Evolutionary conservation across 2,888 invertebrate species (phyloP).

Genomic region (Athripsodes cinereus): DNA sequence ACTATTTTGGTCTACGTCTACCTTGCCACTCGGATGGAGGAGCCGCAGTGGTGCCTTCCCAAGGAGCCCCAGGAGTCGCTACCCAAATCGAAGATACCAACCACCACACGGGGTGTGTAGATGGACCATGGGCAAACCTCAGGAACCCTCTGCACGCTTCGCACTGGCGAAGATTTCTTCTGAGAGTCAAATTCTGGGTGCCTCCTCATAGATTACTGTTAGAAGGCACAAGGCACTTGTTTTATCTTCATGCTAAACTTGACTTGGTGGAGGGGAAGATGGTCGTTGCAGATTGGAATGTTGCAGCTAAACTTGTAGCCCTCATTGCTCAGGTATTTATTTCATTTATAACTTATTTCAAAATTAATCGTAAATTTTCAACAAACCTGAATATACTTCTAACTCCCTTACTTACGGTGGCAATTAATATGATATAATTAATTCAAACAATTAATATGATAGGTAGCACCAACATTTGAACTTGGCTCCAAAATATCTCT

Average conservation of each 20-base stretch:
- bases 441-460: background rate
- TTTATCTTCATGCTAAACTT: constrained; percentile 76
- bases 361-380: no score
- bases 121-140: constrained; percentile 81
- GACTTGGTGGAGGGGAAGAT: constrained; percentile 71
- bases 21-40: constrained; percentile 30
- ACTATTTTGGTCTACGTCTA: constrained; percentile 83
- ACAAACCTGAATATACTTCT: no score
- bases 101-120: constrained; percentile 43
- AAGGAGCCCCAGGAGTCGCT: background rate
- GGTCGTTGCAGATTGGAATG: constrained; percentile 61
- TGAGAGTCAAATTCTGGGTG: constrained; percentile 87
- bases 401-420: no score
- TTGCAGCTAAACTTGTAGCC: constrained; percentile 66
- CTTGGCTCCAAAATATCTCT: background rate
- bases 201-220: constrained; percentile 81
- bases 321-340: constrained; percentile 64
- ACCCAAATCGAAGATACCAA: constrained; percentile 39
- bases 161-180: constrained; percentile 56
- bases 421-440: background rate
- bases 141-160: constrained; percentile 69
- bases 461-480: background rate
- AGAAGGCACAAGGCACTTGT: constrained; percentile 79
- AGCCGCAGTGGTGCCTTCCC: constrained; percentile 28
- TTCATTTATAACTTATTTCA: no score